Evolutionary conservation across 2,888 invertebrate species (phyloP).

Genomic region (Noctua comes): DNA sequence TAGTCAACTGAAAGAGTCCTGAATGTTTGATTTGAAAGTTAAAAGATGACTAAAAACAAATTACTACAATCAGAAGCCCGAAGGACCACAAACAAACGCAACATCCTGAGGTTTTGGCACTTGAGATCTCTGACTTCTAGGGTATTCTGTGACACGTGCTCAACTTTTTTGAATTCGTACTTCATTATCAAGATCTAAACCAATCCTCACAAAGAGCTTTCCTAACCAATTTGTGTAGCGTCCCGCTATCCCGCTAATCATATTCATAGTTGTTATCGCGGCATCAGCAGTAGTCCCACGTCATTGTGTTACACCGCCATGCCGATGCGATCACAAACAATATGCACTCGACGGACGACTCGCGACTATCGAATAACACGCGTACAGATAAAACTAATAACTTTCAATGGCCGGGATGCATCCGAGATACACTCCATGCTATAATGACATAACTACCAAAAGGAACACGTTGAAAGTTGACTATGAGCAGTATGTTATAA

Average conservation of each 20-base stretch:
- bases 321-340: slow-evolving; percentile 52
- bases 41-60: no score
- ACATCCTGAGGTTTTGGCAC: not conserved
- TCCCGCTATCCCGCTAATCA: slow-evolving; percentile 47
- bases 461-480: not conserved
- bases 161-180: not conserved
- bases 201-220: slow-evolving; percentile 1
- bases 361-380: slow-evolving; percentile 60
- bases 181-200: slow-evolving; percentile 13
- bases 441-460: slow-evolving; percentile 14
- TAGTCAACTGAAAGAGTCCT: not conserved
- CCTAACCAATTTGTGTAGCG: slow-evolving; percentile 9
- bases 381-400: slow-evolving; percentile 60
- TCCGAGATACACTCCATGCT: not conserved
- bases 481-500: rapidly evolving
- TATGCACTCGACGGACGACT: slow-evolving; percentile 34
- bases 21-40: no score
- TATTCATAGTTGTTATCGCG: slow-evolving; percentile 42
- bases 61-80: not conserved
- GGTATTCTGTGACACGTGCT: not conserved
- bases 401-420: slow-evolving; percentile 56
- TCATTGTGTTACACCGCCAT: slow-evolving; percentile 53
- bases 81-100: not conserved
- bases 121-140: not conserved
- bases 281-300: slow-evolving; percentile 28